Conservation (phyloP, 2,888 invertebrate species). For the Macrosoma leucophasiata region DNA sequence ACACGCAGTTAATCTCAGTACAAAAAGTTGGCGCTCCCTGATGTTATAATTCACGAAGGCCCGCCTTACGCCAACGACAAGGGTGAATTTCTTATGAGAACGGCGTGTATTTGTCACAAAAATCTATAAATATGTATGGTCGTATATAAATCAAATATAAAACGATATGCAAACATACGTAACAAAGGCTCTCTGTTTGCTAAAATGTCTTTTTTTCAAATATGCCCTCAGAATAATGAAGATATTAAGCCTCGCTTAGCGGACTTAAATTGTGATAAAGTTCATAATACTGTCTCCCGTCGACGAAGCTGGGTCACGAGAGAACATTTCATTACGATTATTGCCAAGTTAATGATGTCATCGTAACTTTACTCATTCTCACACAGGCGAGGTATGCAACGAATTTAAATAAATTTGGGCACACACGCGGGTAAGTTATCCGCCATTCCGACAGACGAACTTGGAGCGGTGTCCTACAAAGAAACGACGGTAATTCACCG, state of each 20-base stretch:
- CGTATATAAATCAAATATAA: no score
- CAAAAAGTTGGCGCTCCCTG: constrained; percentile 57
- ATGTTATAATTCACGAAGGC: constrained; percentile 61
- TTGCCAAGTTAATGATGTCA: constrained; percentile 57
- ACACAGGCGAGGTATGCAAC: constrained; percentile 40
- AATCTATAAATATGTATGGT: constrained; percentile 40
- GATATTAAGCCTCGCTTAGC: constrained; percentile 36
- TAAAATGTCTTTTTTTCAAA: constrained; percentile 27
- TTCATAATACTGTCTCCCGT: constrained; percentile 43
- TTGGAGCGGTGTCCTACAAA: constrained; percentile 39
- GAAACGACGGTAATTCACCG: constrained; percentile 52
- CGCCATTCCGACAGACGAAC: constrained; percentile 33
- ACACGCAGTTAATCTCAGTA: constrained; percentile 64
- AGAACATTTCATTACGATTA: constrained; percentile 60
- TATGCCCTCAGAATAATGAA: constrained; percentile 39
- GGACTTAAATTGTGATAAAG: constrained; percentile 46
- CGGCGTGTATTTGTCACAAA: constrained; percentile 53
- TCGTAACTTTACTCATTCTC: constrained; percentile 38
- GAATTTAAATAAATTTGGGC: constrained; percentile 57
- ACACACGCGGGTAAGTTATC: constrained; percentile 42
- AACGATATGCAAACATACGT: no score
- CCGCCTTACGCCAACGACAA: constrained; percentile 49
- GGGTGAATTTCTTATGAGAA: constrained; percentile 63
- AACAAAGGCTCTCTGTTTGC: no score
- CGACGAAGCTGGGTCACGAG: constrained; percentile 44